These are phyloP conservation scores for Tachina lurida DNA, from an alignment of 2,888 invertebrate species.

Conservation along the genomic window DNA sequence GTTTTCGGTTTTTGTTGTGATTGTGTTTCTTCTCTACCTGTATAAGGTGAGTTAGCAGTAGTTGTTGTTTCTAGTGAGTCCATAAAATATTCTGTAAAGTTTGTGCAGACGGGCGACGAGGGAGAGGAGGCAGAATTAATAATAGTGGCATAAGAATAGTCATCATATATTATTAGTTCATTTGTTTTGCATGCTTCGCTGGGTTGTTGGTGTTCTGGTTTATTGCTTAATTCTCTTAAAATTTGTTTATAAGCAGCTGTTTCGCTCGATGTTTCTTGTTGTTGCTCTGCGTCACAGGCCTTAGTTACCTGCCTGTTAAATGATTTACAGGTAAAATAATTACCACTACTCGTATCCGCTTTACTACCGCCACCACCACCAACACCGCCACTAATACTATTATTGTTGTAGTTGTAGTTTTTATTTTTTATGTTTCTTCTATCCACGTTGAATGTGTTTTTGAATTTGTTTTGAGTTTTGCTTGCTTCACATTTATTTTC, in stretches of 20 bases:
- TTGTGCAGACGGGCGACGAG: slow-evolving; percentile 44
- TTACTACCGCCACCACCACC: slow-evolving; percentile 39
- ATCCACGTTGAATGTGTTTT: slow-evolving; percentile 38
- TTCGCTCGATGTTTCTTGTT: slow-evolving; percentile 15
- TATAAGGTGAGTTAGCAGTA: slow-evolving; percentile 41
- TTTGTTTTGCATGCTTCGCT: slow-evolving; percentile 73
- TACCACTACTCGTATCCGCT: slow-evolving; percentile 41
- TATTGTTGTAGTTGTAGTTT: background rate
- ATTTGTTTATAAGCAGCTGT: slow-evolving; percentile 42
- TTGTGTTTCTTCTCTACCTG: slow-evolving; percentile 57
- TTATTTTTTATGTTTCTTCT: background rate
- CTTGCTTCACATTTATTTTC: slow-evolving; percentile 60
- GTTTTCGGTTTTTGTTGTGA: slow-evolving; percentile 49
- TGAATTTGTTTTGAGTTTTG: slow-evolving; percentile 64
- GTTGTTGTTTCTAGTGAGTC: slow-evolving; percentile 67
- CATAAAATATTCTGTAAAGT: slow-evolving; percentile 72
- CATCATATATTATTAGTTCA: slow-evolving; percentile 63
- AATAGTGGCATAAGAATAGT: slow-evolving; percentile 51
- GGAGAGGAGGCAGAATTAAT: slow-evolving; percentile 9
- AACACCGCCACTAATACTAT: slow-evolving; percentile 5
- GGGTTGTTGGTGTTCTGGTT: slow-evolving; percentile 64
- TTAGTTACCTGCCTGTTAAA: slow-evolving; percentile 62
- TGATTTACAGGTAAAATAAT: slow-evolving; percentile 47
- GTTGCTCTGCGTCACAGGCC: slow-evolving; percentile 35
- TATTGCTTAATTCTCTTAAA: slow-evolving; percentile 57